phyloP scores from a whole-genome alignment of 2,113 vertebrate genomes.

The Ardeotis arabs region DNA sequence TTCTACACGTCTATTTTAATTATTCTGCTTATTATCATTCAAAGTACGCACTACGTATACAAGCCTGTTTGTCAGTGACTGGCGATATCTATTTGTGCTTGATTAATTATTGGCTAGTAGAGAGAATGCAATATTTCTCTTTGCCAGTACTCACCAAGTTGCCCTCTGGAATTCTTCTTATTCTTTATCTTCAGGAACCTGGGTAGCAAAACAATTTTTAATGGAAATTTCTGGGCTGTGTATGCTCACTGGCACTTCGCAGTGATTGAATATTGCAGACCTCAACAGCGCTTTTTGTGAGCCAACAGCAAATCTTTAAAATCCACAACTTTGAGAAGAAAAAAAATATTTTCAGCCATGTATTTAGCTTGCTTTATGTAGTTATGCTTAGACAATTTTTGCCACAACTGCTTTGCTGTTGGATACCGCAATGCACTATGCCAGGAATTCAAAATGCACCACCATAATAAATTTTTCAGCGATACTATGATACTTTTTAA shows the following conservation, averaged over 20 bases:
- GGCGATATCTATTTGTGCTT: too few relatives aligned
- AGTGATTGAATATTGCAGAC: not conserved
- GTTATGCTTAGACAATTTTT: not conserved
- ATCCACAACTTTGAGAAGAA: not conserved
- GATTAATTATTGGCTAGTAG: not conserved
- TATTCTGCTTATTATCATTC: not conserved
- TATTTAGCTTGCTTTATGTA: not conserved
- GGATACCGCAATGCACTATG: too few relatives aligned
- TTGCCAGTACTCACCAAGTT: not conserved
- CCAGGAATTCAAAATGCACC: not conserved
- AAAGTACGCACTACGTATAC: fast-evolving
- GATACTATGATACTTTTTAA: not conserved
- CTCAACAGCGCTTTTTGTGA: not conserved
- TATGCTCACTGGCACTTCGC: not conserved
- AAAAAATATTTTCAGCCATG: not conserved
- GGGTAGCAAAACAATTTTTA: not conserved
- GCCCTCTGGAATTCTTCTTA: not conserved
- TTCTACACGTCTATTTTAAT: not conserved
- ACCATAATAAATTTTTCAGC: not conserved
- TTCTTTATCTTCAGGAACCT: not conserved
- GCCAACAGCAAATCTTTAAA: not conserved
- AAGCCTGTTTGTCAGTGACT: not conserved
- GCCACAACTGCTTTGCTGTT: fast-evolving
- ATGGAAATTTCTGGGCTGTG: not conserved
- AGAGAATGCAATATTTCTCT: not conserved